phyloP scores from a whole-genome alignment of 2,113 vertebrate species.

The Melanotaenia duboulayi region DNA sequence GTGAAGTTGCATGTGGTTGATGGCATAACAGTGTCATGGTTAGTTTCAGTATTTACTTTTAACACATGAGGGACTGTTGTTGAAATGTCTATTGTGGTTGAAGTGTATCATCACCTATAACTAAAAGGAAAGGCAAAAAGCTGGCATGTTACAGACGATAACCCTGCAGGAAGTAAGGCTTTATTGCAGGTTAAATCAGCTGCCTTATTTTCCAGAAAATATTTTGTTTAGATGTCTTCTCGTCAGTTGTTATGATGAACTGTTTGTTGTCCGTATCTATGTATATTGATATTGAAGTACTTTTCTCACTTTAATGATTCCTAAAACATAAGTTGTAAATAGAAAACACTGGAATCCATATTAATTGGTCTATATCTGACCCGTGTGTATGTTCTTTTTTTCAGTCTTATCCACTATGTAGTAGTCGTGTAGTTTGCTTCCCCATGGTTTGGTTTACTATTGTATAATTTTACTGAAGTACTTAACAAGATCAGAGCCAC shows the following conservation, averaged over 20 bases:
- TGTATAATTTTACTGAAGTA: conserved; percentile 51
- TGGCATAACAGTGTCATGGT: no score
- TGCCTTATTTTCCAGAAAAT: not conserved
- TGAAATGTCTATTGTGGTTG: not conserved
- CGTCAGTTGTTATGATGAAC: not conserved
- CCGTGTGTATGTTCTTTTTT: not conserved
- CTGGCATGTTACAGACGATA: not conserved
- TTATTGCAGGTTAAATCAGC: not conserved
- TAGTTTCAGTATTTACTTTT: no score
- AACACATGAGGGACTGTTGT: no score
- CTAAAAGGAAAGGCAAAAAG: not conserved
- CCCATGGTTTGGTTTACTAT: conserved; percentile 41
- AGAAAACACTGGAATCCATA: not conserved
- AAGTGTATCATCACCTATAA: not conserved
- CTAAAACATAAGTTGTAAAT: not conserved
- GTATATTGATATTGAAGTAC: not conserved
- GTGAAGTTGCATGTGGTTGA: not conserved
- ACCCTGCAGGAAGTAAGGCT: not conserved
- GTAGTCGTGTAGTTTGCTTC: conserved; percentile 29
- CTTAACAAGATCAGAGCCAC: conserved; percentile 48
- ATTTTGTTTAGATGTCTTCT: not conserved
- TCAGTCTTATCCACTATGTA: not conserved
- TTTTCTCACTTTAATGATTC: not conserved
- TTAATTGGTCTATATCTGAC: not conserved
- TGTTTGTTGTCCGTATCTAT: not conserved